phyloP scores from a whole-genome alignment of 2,113 vertebrate species.

The Centrocercus urophasianus region DNA sequence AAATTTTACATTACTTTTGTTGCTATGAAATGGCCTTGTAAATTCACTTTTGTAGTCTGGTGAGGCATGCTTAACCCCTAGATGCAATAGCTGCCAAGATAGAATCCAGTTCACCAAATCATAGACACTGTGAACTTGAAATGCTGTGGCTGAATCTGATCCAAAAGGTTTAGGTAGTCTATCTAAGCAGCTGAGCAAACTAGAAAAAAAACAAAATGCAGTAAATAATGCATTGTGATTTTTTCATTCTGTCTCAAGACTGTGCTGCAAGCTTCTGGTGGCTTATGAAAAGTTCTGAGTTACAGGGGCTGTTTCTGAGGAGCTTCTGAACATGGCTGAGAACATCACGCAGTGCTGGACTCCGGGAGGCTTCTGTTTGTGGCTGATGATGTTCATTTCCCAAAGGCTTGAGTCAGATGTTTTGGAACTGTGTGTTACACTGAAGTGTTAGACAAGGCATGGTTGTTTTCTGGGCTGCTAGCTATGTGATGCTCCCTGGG shows the following conservation, averaged over 20 bases:
- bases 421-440: background rate
- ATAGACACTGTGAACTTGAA: background rate
- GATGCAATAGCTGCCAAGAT: background rate
- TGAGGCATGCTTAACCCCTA: rapidly evolving
- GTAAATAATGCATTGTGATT: background rate
- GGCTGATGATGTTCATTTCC: background rate
- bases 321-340: background rate
- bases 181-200: background rate
- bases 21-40: background rate
- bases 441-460: background rate
- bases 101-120: background rate
- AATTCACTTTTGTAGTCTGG: background rate
- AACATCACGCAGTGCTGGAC: background rate
- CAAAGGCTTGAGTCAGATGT: background rate
- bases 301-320: background rate
- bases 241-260: background rate
- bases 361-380: background rate
- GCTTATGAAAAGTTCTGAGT: background rate
- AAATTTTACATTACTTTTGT: background rate
- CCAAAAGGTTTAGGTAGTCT: background rate
- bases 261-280: background rate
- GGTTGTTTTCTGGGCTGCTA: background rate
- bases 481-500: background rate
- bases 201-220: background rate
- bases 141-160: background rate